Conservation (phyloP, 2,888 invertebrate species). For the Microchrysa polita region DNA sequence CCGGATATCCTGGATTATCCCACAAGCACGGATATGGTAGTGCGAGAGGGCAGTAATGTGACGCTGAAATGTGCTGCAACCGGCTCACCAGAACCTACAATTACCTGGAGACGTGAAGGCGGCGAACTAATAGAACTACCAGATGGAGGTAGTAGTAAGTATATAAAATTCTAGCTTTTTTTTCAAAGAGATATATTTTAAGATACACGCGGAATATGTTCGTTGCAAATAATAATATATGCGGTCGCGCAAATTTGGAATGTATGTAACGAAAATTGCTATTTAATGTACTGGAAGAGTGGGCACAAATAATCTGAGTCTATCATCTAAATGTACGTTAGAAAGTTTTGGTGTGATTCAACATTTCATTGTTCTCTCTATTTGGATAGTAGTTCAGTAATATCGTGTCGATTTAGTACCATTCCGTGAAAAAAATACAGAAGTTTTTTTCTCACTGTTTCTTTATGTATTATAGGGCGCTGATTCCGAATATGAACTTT, state of each 20-base stretch:
- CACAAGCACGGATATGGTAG: conserved; percentile 87
- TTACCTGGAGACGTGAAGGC: conserved; percentile 88
- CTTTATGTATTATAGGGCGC: too few relatives aligned
- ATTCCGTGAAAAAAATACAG: too few relatives aligned
- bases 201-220: not conserved
- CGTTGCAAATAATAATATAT: conserved; percentile 16
- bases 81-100: conserved; percentile 86
- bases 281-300: not conserved
- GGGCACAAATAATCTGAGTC: not conserved
- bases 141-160: conserved; percentile 75
- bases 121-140: conserved; percentile 77
- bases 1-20: conserved; percentile 87
- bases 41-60: conserved; percentile 86
- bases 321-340: conserved; percentile 10
- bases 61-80: conserved; percentile 88
- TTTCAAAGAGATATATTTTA: not conserved
- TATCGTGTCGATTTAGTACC: too few relatives aligned
- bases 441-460: too few relatives aligned
- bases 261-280: not conserved
- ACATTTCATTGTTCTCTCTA: too few relatives aligned
- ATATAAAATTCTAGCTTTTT: conserved; percentile 11
- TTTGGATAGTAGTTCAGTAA: too few relatives aligned
- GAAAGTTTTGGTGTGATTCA: too few relatives aligned
- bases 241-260: not conserved
- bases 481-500: too few relatives aligned